Evolutionary conservation across 2,888 invertebrate genomes (phyloP).

Genomic region (Hirudinaria manillensis): DNA sequence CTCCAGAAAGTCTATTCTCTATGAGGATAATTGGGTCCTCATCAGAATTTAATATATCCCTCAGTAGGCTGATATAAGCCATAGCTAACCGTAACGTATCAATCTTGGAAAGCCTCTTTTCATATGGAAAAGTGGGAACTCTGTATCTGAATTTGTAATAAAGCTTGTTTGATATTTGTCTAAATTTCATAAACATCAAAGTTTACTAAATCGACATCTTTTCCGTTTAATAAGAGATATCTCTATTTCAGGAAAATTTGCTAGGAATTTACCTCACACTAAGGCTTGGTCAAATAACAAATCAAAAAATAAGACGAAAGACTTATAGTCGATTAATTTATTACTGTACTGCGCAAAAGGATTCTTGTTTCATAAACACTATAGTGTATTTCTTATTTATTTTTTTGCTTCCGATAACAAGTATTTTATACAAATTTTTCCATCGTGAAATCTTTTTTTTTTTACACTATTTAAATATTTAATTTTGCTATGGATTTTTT

Average conservation of each 20-base stretch:
- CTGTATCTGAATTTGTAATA: constrained; percentile 65
- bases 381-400: too few species aligned
- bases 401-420: too few species aligned
- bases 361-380: too few species aligned
- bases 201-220: too few species aligned
- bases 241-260: not conserved
- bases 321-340: too few species aligned
- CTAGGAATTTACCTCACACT: not conserved
- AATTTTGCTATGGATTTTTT: too few species aligned
- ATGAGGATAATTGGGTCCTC: constrained; percentile 88
- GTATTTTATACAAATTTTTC: too few species aligned
- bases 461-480: too few species aligned
- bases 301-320: too few species aligned
- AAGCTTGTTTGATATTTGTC: not conserved
- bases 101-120: constrained; percentile 94
- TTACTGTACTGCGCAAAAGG: too few species aligned
- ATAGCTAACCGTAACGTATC: constrained; percentile 93
- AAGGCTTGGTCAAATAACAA: too few species aligned
- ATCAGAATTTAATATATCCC: constrained; percentile 65
- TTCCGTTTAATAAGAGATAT: not conserved
- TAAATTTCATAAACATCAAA: not conserved
- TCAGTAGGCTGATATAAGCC: constrained; percentile 65
- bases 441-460: too few species aligned
- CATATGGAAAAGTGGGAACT: constrained; percentile 98
- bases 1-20: constrained; percentile 58